These are phyloP conservation scores for Tetrao urogallus DNA, from an alignment of 2,113 vertebrate species.

Conservation along the genomic window DNA sequence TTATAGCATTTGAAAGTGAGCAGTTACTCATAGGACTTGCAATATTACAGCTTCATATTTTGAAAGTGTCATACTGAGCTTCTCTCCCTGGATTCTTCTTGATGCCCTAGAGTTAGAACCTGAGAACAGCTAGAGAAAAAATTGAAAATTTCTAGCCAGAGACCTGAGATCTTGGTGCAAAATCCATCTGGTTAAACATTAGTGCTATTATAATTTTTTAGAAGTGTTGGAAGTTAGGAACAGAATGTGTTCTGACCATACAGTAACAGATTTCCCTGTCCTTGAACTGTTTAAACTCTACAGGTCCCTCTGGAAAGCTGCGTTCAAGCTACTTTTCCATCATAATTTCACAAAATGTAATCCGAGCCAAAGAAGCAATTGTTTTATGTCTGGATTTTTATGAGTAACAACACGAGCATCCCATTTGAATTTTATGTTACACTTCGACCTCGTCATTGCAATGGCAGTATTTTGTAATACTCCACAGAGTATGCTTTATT, in stretches of 20 bases:
- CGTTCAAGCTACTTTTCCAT: background rate
- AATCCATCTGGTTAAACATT: background rate
- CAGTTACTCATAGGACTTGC: slow-evolving; percentile 26
- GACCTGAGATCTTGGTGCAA: background rate
- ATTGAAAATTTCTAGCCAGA: background rate
- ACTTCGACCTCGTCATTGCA: slow-evolving; percentile 40
- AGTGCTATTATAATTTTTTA: background rate
- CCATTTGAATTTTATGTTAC: slow-evolving; percentile 70
- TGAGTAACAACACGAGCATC: slow-evolving; percentile 39
- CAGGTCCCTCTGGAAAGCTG: background rate
- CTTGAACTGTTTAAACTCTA: background rate
- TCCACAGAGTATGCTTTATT: slow-evolving; percentile 26
- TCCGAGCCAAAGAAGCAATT: slow-evolving; percentile 25
- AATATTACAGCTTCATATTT: slow-evolving; percentile 22
- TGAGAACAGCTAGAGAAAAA: background rate
- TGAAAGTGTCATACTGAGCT: background rate
- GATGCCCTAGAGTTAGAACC: background rate
- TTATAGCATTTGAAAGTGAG: slow-evolving; percentile 43
- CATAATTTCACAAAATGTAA: slow-evolving; percentile 30
- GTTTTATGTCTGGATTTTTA: slow-evolving; percentile 59
- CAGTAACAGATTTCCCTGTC: background rate
- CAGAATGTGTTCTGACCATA: background rate
- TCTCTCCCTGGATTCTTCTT: background rate
- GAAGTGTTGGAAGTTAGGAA: background rate
- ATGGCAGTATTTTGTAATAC: slow-evolving; percentile 38